Conservation (phyloP, 2,113 vertebrate species). For the Muntiacus reevesi region DNA sequence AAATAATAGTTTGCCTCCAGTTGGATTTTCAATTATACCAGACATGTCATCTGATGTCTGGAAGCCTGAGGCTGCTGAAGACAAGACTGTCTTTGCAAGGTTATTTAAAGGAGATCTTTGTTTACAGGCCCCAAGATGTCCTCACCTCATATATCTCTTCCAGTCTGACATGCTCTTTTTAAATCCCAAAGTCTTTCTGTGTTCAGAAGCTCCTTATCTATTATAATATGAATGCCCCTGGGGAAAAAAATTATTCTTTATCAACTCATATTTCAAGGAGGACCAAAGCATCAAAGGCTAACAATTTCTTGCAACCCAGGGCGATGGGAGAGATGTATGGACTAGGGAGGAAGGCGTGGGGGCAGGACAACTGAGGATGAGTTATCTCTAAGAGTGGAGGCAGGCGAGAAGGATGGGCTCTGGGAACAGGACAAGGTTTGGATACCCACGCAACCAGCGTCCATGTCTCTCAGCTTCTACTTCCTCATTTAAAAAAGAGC, state of each 20-base stretch:
- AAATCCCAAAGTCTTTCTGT: background rate
- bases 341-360: rapidly evolving
- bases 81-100: background rate
- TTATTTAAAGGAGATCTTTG: conserved; percentile 18
- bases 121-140: background rate
- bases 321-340: background rate
- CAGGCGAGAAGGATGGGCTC: background rate
- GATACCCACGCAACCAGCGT: background rate
- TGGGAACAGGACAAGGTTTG: background rate
- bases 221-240: background rate
- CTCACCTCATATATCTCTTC: background rate
- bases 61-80: background rate
- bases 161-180: background rate
- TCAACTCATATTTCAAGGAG: background rate
- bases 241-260: background rate
- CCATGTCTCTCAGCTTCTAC: background rate
- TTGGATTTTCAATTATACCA: background rate
- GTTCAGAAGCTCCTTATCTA: background rate
- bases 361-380: background rate
- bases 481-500: background rate
- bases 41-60: background rate
- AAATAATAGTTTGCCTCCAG: conserved; percentile 24
- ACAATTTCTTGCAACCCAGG: background rate
- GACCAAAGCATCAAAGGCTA: background rate
- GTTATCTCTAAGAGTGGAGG: background rate